Percentiles rank a stretch among this genome's conserved stretches.
Conservation (phyloP, 2,888 invertebrate genomes). For the Crepidodera aurea region DNA sequence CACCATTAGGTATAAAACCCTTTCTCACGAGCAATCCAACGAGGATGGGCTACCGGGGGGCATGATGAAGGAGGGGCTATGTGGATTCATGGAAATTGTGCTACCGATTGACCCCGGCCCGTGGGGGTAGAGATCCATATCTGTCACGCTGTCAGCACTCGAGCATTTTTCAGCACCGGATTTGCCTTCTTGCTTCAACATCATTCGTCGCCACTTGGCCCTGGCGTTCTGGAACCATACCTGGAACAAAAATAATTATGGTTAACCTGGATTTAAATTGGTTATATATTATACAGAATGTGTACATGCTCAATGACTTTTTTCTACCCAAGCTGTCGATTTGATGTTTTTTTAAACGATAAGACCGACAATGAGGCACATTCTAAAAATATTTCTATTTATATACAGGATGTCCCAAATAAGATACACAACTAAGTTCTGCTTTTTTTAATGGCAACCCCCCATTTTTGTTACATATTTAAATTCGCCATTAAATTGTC, state of each 20-base stretch:
- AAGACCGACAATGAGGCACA: too few relatives aligned
- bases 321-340: too few relatives aligned
- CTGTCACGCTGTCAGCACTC: conserved; percentile 68
- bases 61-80: conserved; percentile 76
- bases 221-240: conserved; percentile 96
- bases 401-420: too few relatives aligned
- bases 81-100: conserved; percentile 71
- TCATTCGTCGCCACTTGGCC: conserved; percentile 91
- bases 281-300: too few relatives aligned
- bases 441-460: too few relatives aligned
- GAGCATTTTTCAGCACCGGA: conserved; percentile 74
- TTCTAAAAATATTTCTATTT: too few relatives aligned
- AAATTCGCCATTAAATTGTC: too few relatives aligned
- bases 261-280: too few relatives aligned
- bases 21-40: conserved; percentile 75
- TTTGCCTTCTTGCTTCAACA: conserved; percentile 81
- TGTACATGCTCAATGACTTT: too few relatives aligned
- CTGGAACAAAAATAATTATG: conserved; percentile 72
- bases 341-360: too few relatives aligned
- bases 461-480: too few relatives aligned
- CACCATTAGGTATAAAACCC: conserved; percentile 2
- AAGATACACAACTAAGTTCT: too few relatives aligned
- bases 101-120: conserved; percentile 69
- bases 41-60: conserved; percentile 76
- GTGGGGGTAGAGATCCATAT: conserved; percentile 69